Percentiles rank a stretch among this genome's conserved stretches.
phyloP scores from a whole-genome alignment of 1,140 invertebrate genomes.

The Danaus plexippus region DNA sequence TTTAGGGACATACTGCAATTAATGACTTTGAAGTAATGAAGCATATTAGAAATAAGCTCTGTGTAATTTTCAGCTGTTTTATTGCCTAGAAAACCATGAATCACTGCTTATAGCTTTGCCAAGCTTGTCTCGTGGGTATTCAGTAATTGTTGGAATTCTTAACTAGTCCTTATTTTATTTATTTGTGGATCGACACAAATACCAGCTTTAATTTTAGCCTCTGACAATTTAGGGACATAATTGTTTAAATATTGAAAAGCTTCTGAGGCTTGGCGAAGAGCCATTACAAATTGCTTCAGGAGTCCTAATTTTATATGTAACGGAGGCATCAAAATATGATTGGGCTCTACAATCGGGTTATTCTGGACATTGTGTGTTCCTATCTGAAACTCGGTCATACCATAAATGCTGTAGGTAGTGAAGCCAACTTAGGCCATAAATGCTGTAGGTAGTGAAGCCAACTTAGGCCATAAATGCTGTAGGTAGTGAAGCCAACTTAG shows the following conservation, averaged over 20 bases:
- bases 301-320: slow-evolving; percentile 13
- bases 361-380: slow-evolving; percentile 14
- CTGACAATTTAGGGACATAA: slow-evolving; percentile 5
- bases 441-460: no score
- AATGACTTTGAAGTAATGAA: slow-evolving; percentile 26
- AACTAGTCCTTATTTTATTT: slow-evolving; percentile 1
- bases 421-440: no score
- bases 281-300: slow-evolving; percentile 12
- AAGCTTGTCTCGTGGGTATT: slow-evolving; percentile 1
- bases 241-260: slow-evolving; percentile 6
- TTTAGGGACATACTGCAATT: slow-evolving; percentile 44
- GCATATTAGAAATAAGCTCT: slow-evolving; percentile 4
- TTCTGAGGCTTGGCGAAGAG: slow-evolving; percentile 7
- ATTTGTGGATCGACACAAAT: slow-evolving; percentile 8
- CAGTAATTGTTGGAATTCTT: slow-evolving; percentile 1
- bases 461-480: no score
- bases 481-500: no score
- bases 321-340: slow-evolving; percentile 11
- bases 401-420: no score
- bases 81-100: no score
- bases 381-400: slow-evolving; percentile 10
- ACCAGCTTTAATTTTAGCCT: slow-evolving; percentile 9
- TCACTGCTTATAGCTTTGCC: no score
- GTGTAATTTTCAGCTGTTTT: no score
- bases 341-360: slow-evolving; percentile 11